Percentiles rank a stretch among this genome's conserved stretches.
Conservation (phyloP, 1,140 invertebrate genomes). For the Bombus pyrosoma region DNA sequence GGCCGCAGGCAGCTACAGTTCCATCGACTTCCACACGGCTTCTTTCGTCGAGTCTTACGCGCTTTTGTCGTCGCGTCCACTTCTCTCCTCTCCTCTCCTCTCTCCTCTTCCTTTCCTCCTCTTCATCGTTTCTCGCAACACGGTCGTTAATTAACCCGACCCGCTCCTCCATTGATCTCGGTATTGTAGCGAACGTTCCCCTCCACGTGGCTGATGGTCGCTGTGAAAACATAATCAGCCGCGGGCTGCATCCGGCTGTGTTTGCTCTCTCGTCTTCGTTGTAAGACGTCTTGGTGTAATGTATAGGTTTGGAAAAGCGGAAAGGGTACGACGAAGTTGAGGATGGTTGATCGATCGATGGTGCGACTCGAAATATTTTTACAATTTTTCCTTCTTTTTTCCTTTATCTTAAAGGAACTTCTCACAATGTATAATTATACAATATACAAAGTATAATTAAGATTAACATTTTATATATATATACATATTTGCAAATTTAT, state of each 20-base stretch:
- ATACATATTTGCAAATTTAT: too few relatives aligned
- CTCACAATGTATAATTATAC: too few relatives aligned
- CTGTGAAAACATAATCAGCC: constrained; percentile 35
- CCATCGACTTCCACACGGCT: constrained; percentile 2
- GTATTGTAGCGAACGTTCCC: constrained; percentile 29
- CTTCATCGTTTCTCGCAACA: too few relatives aligned
- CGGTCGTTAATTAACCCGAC: constrained; percentile 49
- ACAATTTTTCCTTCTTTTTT: too few relatives aligned
- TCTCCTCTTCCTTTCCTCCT: too few relatives aligned
- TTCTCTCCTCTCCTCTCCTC: background rate
- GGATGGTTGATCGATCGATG: background rate
- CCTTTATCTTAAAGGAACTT: too few relatives aligned
- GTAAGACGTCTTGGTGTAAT: background rate
- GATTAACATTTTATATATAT: too few relatives aligned
- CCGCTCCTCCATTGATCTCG: background rate
- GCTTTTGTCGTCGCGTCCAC: constrained; percentile 3
- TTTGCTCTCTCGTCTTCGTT: background rate
- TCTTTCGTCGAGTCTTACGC: constrained; percentile 25
- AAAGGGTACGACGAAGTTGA: background rate
- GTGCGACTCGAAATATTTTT: background rate
- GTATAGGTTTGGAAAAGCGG: background rate
- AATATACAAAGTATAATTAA: too few relatives aligned
- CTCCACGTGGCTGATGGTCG: background rate
- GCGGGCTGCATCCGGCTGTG: background rate
- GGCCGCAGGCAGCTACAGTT: constrained; percentile 5